Conservation (phyloP, 2,113 vertebrate species). For the Nematolebias whitei region DNA sequence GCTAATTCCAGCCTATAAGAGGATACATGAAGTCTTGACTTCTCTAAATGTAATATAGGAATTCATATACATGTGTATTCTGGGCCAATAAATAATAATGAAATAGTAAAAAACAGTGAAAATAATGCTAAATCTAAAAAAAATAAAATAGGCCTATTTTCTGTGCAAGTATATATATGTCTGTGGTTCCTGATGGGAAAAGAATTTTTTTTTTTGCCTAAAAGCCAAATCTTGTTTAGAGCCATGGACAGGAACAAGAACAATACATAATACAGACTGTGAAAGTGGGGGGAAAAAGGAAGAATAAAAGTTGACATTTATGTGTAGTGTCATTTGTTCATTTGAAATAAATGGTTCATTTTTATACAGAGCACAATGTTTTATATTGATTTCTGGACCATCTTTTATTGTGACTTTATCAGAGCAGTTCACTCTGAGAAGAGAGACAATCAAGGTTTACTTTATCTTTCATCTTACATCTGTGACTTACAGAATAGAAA, state of each 20-base stretch:
- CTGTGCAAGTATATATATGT: too few species aligned
- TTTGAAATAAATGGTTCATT: not conserved
- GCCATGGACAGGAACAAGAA: not conserved
- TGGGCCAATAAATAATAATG: too few species aligned
- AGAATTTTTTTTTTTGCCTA: slow-evolving; percentile 9
- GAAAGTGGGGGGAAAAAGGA: too few species aligned
- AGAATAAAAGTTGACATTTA: not conserved
- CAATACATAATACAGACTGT: not conserved
- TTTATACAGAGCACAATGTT: not conserved
- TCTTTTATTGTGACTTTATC: slow-evolving; percentile 1
- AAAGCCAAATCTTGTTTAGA: not conserved
- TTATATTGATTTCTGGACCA: not conserved
- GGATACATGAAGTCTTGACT: too few species aligned
- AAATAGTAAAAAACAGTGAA: too few species aligned
- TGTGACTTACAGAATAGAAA: slow-evolving; percentile 14
- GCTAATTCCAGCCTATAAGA: too few species aligned
- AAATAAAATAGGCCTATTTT: too few species aligned
- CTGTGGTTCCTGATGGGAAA: too few species aligned
- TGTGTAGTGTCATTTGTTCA: not conserved
- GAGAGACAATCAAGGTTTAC: not conserved
- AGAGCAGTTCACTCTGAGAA: slow-evolving; percentile 5
- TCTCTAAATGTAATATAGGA: too few species aligned
- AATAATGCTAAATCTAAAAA: too few species aligned
- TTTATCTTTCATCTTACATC: slow-evolving; percentile 3
- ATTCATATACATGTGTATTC: too few species aligned